Percentiles rank a stretch among this genome's conserved stretches.
Evolutionary conservation across 2,888 invertebrate genomes (phyloP).

Genomic region (Salticus scenicus): DNA sequence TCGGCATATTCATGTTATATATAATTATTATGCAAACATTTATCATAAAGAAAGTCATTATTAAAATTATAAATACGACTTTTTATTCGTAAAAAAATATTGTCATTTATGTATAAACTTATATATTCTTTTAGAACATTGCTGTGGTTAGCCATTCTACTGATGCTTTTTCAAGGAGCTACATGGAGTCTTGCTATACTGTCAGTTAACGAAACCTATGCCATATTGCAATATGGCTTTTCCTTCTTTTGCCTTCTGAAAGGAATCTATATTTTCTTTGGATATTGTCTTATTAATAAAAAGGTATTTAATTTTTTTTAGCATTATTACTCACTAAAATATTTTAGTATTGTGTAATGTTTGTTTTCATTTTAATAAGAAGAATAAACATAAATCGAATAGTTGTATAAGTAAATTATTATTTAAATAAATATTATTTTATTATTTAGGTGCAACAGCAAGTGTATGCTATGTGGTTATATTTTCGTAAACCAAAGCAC

Average conservation of each 20-base stretch:
- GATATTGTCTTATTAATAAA: slow-evolving; percentile 89
- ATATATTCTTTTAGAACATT: slow-evolving; percentile 80
- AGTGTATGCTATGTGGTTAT: slow-evolving; percentile 40
- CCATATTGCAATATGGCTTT: slow-evolving; percentile 85
- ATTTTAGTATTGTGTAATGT: too few species aligned
- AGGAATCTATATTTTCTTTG: slow-evolving; percentile 88
- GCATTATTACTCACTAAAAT: too few species aligned
- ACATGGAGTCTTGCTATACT: slow-evolving; percentile 90
- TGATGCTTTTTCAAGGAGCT: slow-evolving; percentile 87
- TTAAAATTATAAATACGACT: too few species aligned
- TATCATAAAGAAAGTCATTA: too few species aligned
- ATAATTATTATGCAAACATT: too few species aligned
- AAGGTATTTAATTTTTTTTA: slow-evolving; percentile 29
- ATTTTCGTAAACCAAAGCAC: slow-evolving; percentile 21
- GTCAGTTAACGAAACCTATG: slow-evolving; percentile 84
- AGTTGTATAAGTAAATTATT: not conserved
- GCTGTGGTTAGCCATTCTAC: slow-evolving; percentile 89
- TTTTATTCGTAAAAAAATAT: too few species aligned
- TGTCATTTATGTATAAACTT: too few species aligned
- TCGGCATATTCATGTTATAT: too few species aligned
- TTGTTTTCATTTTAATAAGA: too few species aligned
- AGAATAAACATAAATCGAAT: too few species aligned
- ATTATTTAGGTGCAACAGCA: slow-evolving; percentile 43
- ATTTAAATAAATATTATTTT: too few species aligned
- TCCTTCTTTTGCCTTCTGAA: slow-evolving; percentile 86